Conservation (phyloP, 2,888 invertebrate species). For the Lasius platythorax region DNA sequence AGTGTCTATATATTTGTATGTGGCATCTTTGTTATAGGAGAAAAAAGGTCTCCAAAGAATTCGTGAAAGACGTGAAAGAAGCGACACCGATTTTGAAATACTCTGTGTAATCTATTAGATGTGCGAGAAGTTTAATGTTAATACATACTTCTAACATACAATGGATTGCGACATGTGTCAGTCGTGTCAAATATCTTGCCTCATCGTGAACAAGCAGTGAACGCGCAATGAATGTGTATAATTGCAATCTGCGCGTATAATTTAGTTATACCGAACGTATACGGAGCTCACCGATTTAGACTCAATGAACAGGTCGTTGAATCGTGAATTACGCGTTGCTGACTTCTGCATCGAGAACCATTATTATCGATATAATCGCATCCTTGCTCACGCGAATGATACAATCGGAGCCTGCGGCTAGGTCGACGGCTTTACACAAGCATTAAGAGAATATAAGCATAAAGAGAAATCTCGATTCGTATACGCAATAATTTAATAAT, state of each 20-base stretch:
- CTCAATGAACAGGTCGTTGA: slow-evolving; percentile 50
- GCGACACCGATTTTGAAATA: slow-evolving; percentile 13
- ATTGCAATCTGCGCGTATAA: slow-evolving; percentile 46
- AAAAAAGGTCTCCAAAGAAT: not conserved
- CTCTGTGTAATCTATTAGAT: slow-evolving; percentile 18
- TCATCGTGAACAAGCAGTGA: not conserved
- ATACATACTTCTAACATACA: slow-evolving; percentile 16
- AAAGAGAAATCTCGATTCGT: slow-evolving; percentile 17
- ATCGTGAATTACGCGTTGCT: slow-evolving; percentile 49
- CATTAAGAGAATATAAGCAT: slow-evolving; percentile 1
- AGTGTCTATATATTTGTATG: not conserved
- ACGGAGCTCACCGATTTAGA: slow-evolving; percentile 7
- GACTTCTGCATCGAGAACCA: slow-evolving; percentile 35
- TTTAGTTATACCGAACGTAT: slow-evolving; percentile 23
- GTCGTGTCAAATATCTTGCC: slow-evolving; percentile 36
- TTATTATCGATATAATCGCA: slow-evolving; percentile 54
- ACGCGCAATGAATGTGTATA: slow-evolving; percentile 21
- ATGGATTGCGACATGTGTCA: slow-evolving; percentile 42
- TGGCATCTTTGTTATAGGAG: not conserved
- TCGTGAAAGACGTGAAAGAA: not conserved
- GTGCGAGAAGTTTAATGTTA: slow-evolving; percentile 16
- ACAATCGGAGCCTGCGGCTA: slow-evolving; percentile 49
- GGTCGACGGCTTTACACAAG: slow-evolving; percentile 39
- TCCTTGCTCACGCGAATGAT: slow-evolving; percentile 46
- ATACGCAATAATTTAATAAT: slow-evolving; percentile 34